A percentile compares a stretch with the other conserved stretches of the same genome.
Conservation (phyloP, 1,140 invertebrate genomes). For the Mercenaria mercenaria region DNA sequence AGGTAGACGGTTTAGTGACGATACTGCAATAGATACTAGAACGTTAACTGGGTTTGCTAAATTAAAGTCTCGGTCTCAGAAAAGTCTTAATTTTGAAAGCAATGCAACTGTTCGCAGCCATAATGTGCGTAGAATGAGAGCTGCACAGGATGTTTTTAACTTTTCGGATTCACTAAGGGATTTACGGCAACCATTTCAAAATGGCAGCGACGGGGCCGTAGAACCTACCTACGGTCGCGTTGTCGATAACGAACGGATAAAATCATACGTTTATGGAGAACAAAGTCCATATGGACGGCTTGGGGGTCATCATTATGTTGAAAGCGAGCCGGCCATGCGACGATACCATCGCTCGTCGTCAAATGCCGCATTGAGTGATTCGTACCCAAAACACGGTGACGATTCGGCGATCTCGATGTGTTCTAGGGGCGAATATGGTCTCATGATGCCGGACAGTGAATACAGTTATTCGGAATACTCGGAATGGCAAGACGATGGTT, state of each 20-base stretch:
- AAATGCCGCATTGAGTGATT: slow-evolving; percentile 72
- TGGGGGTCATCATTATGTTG: slow-evolving; percentile 65
- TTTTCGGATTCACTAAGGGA: slow-evolving; percentile 75
- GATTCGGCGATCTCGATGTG: slow-evolving; percentile 82
- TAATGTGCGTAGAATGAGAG: slow-evolving; percentile 75
- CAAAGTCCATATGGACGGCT: slow-evolving; percentile 22
- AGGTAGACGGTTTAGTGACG: slow-evolving; percentile 61
- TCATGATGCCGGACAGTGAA: slow-evolving; percentile 80
- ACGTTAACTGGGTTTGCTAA: slow-evolving; percentile 51
- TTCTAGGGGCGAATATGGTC: slow-evolving; percentile 79
- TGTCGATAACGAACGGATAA: slow-evolving; percentile 54
- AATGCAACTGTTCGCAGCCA: slow-evolving; percentile 82
- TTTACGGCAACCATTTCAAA: slow-evolving; percentile 59
- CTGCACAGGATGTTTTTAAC: slow-evolving; percentile 77
- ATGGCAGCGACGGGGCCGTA: not conserved
- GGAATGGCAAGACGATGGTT: slow-evolving; percentile 77
- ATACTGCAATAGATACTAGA: slow-evolving; percentile 68
- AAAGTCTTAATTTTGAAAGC: slow-evolving; percentile 73
- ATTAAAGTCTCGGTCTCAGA: slow-evolving; percentile 73
- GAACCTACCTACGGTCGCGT: slow-evolving; percentile 51
- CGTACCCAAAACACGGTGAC: slow-evolving; percentile 74
- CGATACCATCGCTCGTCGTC: slow-evolving; percentile 73
- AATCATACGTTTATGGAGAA: slow-evolving; percentile 50
- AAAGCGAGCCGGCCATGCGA: slow-evolving; percentile 75
- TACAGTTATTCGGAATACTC: slow-evolving; percentile 79